Percentiles rank a stretch among this genome's conserved stretches.
Evolutionary conservation across 53 echinoderm and acorn worm species (phyloP).

Genomic region (Antedon mediterranea): DNA sequence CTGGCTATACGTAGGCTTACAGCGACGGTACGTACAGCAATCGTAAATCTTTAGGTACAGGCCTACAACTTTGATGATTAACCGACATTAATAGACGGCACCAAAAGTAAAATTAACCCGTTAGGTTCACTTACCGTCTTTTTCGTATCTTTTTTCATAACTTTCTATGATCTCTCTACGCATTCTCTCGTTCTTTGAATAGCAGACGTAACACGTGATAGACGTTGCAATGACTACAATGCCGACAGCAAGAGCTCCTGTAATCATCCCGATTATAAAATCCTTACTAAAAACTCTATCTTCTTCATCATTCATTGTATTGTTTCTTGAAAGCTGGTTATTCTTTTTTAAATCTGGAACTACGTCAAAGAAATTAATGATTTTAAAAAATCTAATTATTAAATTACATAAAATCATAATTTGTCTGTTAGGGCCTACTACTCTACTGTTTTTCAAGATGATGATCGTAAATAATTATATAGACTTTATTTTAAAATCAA

Average conservation of each 20-base stretch:
- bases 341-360: not conserved
- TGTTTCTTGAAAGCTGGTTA: not conserved
- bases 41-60: no score
- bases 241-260: not conserved
- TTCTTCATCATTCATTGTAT: not conserved
- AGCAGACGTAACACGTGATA: not conserved
- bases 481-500: no score
- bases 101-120: no score
- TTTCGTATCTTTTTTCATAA: not conserved
- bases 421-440: no score
- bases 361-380: not conserved
- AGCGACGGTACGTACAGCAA: no score
- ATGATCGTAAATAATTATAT: no score
- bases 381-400: no score
- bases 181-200: not conserved
- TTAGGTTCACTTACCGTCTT: not conserved
- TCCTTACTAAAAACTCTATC: not conserved
- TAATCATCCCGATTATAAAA: not conserved
- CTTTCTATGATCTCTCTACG: not conserved
- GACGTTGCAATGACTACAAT: not conserved
- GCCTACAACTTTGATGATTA: no score
- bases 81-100: no score
- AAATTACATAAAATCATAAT: no score
- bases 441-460: no score
- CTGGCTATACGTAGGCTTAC: no score